Evolutionary conservation across 2,888 invertebrate species (phyloP).

Genomic region (Strigamia transsilvanica): DNA sequence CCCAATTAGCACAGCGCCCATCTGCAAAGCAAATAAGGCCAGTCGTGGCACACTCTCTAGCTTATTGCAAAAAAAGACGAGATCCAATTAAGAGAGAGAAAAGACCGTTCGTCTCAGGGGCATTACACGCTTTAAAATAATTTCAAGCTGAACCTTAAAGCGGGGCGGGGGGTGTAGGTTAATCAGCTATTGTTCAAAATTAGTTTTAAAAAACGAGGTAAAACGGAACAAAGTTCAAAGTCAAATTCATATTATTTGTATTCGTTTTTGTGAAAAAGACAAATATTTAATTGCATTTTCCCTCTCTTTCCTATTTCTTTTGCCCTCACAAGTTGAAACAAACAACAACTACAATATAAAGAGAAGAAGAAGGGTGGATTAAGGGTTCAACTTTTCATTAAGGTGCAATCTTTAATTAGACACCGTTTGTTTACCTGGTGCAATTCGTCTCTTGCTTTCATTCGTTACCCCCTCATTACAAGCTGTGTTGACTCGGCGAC

Average conservation of each 20-base stretch:
- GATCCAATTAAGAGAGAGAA: background rate
- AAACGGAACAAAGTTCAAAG: background rate
- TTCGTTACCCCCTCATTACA: background rate
- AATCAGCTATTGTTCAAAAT: background rate
- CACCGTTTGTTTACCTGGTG: background rate
- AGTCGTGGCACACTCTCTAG: background rate
- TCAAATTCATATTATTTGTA: background rate
- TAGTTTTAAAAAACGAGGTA: background rate
- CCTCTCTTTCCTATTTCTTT: too few relatives aligned
- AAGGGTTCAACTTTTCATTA: background rate
- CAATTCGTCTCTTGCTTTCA: background rate
- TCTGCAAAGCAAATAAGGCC: background rate
- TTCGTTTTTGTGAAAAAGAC: background rate
- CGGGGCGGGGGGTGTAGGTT: background rate
- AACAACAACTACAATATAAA: background rate
- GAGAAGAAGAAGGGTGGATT: background rate
- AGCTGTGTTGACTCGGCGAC: background rate
- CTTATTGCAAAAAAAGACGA: background rate
- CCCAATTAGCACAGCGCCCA: background rate
- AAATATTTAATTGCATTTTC: too few relatives aligned
- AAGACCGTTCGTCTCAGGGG: background rate
- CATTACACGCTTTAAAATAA: background rate
- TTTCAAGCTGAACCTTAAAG: background rate
- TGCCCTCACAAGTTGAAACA: background rate
- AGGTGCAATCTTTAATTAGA: background rate